phyloP scores from a whole-genome alignment of 2,797 vertebrate species.

The Etheostoma perlongum region DNA sequence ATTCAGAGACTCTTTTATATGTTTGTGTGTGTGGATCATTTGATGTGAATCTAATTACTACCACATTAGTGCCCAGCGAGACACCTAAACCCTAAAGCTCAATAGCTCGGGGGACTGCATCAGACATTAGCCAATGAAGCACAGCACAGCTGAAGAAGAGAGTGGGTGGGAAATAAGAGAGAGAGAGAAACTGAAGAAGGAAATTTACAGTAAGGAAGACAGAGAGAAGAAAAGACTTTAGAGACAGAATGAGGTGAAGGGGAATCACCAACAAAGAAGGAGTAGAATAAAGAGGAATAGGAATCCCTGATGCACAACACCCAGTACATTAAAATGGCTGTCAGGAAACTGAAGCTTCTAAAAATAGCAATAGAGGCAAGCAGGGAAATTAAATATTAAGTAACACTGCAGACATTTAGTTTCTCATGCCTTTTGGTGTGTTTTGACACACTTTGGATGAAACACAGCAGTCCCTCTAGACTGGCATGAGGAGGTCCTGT shows the following conservation, averaged over 20 bases:
- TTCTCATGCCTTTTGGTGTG: slow-evolving; percentile 49
- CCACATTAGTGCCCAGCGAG: slow-evolving; percentile 57
- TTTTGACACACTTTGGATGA: slow-evolving; percentile 47
- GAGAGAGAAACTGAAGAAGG: background rate
- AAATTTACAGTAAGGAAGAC: slow-evolving; percentile 28
- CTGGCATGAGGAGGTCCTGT: slow-evolving; percentile 10
- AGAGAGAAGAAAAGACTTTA: slow-evolving; percentile 18
- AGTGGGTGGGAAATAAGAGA: slow-evolving; percentile 27
- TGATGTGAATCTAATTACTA: slow-evolving; percentile 53
- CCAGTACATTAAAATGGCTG: slow-evolving; percentile 67
- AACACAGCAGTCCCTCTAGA: slow-evolving; percentile 21
- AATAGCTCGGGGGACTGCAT: slow-evolving; percentile 48
- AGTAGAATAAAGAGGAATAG: slow-evolving; percentile 47
- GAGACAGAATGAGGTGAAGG: slow-evolving; percentile 54
- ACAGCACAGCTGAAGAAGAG: slow-evolving; percentile 24
- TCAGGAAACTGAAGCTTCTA: slow-evolving; percentile 69
- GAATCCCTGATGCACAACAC: slow-evolving; percentile 59
- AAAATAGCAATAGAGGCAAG: slow-evolving; percentile 72
- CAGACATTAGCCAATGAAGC: slow-evolving; percentile 54
- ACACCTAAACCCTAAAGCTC: slow-evolving; percentile 61
- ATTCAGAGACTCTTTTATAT: slow-evolving; percentile 27
- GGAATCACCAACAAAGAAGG: slow-evolving; percentile 49
- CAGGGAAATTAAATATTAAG: slow-evolving; percentile 79
- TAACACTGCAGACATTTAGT: slow-evolving; percentile 70
- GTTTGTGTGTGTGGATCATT: slow-evolving; percentile 20